Percentiles rank a stretch among this genome's conserved stretches.
Conservation (phyloP, 2,797 vertebrate genomes). For the Xenops minutus region DNA sequence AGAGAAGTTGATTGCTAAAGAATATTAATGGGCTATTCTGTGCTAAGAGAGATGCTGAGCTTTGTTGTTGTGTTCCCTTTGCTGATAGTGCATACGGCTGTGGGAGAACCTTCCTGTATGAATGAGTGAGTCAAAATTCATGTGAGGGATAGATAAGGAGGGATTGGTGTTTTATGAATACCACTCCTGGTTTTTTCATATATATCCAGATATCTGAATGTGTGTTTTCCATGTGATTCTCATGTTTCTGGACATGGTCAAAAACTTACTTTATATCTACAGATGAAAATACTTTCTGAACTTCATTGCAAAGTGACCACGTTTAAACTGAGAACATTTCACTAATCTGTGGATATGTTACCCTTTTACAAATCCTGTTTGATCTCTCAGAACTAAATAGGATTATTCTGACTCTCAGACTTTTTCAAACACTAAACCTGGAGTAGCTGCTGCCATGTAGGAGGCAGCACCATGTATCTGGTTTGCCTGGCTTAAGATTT, state of each 20-base stretch:
- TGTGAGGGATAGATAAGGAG: neutral
- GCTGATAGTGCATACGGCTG: rapidly evolving
- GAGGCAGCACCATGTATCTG: neutral
- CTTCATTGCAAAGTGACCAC: neutral
- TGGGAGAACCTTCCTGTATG: neutral
- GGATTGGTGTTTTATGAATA: neutral
- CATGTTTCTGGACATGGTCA: neutral
- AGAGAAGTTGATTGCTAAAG: neutral
- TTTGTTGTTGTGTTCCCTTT: neutral
- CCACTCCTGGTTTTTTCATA: neutral
- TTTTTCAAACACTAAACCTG: neutral
- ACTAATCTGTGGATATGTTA: conserved; percentile 32
- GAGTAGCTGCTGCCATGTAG: neutral
- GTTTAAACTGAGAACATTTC: neutral
- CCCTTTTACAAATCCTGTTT: conserved; percentile 34
- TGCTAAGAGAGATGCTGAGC: neutral
- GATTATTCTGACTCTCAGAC: conserved; percentile 49
- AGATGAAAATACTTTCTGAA: neutral
- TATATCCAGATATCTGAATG: neutral
- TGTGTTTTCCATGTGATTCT: neutral
- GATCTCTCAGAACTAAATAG: conserved; percentile 15
- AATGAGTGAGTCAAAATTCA: neutral
- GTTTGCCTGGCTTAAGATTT: neutral
- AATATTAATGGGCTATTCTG: neutral
- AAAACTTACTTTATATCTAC: neutral